Conservation (phyloP, 2,113 vertebrate genomes). For the Chionomys nivalis region DNA sequence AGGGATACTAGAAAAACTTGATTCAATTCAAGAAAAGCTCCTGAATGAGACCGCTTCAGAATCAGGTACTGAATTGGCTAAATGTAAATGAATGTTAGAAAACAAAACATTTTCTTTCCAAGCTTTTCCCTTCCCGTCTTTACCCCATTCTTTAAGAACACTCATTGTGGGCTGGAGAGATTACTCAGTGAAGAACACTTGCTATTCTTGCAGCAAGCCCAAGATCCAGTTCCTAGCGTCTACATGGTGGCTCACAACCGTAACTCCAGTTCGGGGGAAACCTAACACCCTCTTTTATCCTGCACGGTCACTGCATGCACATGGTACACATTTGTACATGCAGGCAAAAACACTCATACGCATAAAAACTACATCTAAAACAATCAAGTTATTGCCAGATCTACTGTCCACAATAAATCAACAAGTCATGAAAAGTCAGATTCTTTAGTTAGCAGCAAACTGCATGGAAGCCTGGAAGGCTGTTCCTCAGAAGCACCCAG, state of each 20-base stretch:
- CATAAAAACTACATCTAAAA: not conserved
- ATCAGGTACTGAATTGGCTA: slow-evolving; percentile 79
- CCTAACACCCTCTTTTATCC: not conserved
- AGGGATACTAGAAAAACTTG: slow-evolving; percentile 84
- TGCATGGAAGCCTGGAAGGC: no score
- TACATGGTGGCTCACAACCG: not conserved
- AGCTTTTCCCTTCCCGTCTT: not conserved
- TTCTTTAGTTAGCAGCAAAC: not conserved
- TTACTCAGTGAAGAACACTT: not conserved
- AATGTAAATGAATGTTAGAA: not conserved
- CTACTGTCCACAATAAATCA: not conserved
- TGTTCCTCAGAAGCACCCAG: not conserved
- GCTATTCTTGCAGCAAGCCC: not conserved
- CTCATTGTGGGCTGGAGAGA: not conserved
- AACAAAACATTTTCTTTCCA: not conserved
- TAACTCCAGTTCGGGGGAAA: not conserved
- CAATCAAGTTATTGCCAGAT: not conserved
- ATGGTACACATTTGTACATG: not conserved
- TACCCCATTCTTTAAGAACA: slow-evolving; percentile 14
- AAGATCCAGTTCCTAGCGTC: not conserved
- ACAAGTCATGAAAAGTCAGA: not conserved
- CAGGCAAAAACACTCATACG: not conserved
- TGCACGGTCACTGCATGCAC: not conserved
- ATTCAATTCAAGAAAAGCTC: slow-evolving; percentile 83
- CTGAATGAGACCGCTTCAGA: slow-evolving; percentile 85